phyloP scores from a whole-genome alignment of 2,113 vertebrate genomes.

The Apistogramma diplotaenia region DNA sequence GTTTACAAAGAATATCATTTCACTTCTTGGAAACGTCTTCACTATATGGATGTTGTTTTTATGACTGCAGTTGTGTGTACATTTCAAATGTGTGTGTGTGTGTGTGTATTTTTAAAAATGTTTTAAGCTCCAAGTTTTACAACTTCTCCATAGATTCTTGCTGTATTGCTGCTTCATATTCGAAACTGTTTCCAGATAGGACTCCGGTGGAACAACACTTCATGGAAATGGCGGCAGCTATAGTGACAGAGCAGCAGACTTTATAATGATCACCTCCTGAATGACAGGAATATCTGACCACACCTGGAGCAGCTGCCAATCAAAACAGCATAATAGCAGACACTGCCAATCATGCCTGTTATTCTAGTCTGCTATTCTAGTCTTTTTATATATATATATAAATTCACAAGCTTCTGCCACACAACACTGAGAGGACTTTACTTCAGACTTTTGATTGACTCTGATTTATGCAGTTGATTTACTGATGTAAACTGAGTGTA shows the following conservation, averaged over 20 bases:
- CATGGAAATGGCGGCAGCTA: background rate
- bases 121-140: background rate
- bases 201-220: background rate
- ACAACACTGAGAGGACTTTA: background rate
- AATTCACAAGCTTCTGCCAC: background rate
- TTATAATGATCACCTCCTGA: background rate
- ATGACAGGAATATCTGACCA: background rate
- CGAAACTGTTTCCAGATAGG: too few species aligned
- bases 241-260: background rate
- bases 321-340: background rate
- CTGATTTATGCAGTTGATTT: background rate
- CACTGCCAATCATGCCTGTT: background rate
- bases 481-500: background rate
- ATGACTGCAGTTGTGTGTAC: background rate
- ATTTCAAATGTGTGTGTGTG: background rate
- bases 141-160: background rate
- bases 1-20: background rate
- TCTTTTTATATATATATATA: background rate
- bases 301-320: background rate
- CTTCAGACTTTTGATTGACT: background rate
- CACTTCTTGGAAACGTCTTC: background rate
- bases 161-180: too few species aligned
- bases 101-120: too few species aligned
- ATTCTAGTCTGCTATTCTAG: background rate
- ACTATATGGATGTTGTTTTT: background rate